These are phyloP conservation scores for Morelia viridis DNA, from an alignment of 2,797 vertebrate species.

Conservation along the genomic window DNA sequence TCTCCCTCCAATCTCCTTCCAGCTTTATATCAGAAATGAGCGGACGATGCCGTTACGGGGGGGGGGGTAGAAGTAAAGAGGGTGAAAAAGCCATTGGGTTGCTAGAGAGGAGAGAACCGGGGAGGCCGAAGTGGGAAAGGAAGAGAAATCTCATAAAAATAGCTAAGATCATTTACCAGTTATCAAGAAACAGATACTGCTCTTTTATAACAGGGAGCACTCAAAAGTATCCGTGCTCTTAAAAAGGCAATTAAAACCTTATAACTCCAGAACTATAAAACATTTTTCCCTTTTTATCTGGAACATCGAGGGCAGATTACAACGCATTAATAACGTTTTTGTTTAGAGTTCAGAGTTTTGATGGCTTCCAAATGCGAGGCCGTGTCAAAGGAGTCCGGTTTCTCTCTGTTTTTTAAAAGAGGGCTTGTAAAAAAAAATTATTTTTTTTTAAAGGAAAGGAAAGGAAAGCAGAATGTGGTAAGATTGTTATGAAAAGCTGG, in stretches of 20 bases:
- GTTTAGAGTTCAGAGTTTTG: conserved; percentile 92
- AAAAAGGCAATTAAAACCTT: conserved; percentile 83
- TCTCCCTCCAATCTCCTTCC: conserved; percentile 33
- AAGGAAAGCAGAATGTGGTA: conserved; percentile 81
- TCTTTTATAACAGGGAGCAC: conserved; percentile 83
- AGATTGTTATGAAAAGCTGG: conserved; percentile 89
- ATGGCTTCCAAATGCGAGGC: conserved; percentile 89
- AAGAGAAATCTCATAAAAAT: conserved; percentile 80
- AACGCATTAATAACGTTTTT: conserved; percentile 90
- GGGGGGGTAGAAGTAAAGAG: conserved; percentile 65
- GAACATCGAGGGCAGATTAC: conserved; percentile 90
- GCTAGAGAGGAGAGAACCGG: conserved; percentile 43
- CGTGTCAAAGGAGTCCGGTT: conserved; percentile 73
- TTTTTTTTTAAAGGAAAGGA: background rate
- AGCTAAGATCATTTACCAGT: conserved; percentile 83
- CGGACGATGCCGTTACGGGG: conserved; percentile 69
- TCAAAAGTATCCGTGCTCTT: conserved; percentile 82
- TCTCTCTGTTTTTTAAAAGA: conserved; percentile 63
- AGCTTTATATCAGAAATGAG: conserved; percentile 66
- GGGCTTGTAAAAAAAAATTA: conserved; percentile 73
- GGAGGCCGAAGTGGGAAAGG: conserved; percentile 36
- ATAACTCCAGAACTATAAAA: conserved; percentile 87
- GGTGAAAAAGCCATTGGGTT: conserved; percentile 42
- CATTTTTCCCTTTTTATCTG: conserved; percentile 87
- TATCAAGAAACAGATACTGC: conserved; percentile 88